Percentiles rank a stretch among this genome's conserved stretches.
Conservation (phyloP, 1,140 invertebrate species). For the Hermatobates lingyangjiaoensis region DNA sequence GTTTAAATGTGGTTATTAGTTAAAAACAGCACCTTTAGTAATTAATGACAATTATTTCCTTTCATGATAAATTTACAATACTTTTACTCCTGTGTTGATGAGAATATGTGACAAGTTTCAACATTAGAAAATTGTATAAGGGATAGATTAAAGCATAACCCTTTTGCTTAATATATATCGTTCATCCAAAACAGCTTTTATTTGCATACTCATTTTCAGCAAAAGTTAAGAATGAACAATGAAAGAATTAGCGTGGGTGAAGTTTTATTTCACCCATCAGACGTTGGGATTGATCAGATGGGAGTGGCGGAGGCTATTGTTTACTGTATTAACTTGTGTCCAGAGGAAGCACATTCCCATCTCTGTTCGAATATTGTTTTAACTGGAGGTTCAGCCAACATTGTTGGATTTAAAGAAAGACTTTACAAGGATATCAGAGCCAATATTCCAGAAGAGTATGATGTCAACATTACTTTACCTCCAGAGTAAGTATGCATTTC, state of each 20-base stretch:
- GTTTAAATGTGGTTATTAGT: no score
- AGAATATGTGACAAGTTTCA: no score
- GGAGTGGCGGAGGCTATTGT: slow-evolving; percentile 82
- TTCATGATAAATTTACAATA: no score
- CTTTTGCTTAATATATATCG: no score
- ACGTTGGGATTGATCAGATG: slow-evolving; percentile 86
- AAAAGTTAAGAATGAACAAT: slow-evolving; percentile 75
- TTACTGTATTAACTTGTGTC: slow-evolving; percentile 47
- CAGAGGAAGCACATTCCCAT: slow-evolving; percentile 59
- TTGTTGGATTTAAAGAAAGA: slow-evolving; percentile 67
- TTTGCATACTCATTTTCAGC: slow-evolving; percentile 32
- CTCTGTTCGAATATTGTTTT: slow-evolving; percentile 76
- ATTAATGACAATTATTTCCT: no score
- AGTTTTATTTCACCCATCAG: slow-evolving; percentile 83
- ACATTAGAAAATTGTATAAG: no score
- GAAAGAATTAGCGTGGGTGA: slow-evolving; percentile 88
- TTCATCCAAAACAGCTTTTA: no score
- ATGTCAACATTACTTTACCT: slow-evolving; percentile 50
- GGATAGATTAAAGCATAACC: no score
- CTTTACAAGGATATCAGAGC: slow-evolving; percentile 61
- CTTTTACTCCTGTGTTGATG: no score
- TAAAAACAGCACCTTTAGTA: no score
- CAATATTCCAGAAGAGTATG: slow-evolving; percentile 51
- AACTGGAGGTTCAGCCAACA: slow-evolving; percentile 71
- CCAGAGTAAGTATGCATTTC: slow-evolving; percentile 32